Percentiles rank a stretch among this genome's conserved stretches.
phyloP scores from a whole-genome alignment of 1,140 invertebrate species.

The Drosophila nannoptera region DNA sequence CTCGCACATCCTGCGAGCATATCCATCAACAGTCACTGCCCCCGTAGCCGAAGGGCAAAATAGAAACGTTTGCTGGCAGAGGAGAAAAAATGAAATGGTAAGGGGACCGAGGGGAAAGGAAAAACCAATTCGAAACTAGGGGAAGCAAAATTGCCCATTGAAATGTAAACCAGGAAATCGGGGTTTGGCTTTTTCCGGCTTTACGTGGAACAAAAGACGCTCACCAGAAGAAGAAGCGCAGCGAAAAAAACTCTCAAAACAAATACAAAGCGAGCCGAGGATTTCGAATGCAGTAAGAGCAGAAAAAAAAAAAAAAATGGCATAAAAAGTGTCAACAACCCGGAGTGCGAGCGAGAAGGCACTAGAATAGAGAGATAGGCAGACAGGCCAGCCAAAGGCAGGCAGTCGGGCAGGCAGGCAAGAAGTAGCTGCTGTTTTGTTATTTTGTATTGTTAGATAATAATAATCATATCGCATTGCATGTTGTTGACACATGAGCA shows the following conservation, averaged over 20 bases:
- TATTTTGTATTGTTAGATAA: constrained; percentile 74
- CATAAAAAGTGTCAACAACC: constrained; percentile 65
- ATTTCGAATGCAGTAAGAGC: constrained; percentile 47
- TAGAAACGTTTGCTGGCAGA: constrained; percentile 16
- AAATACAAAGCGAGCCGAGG: constrained; percentile 64
- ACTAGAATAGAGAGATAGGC: constrained; percentile 48
- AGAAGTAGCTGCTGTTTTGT: constrained; percentile 72
- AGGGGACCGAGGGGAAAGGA: constrained; percentile 15
- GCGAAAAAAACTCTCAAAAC: constrained; percentile 53
- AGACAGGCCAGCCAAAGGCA: neutral
- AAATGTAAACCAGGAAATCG: constrained; percentile 78
- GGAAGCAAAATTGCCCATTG: constrained; percentile 70
- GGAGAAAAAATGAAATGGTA: constrained; percentile 8
- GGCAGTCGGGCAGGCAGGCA: constrained; percentile 54
- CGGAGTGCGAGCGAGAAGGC: constrained; percentile 36
- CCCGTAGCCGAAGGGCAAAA: constrained; percentile 38
- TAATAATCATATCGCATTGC: constrained; percentile 77
- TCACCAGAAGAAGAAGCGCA: constrained; percentile 48
- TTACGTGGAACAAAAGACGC: constrained; percentile 60
- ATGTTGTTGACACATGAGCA: constrained; percentile 77
- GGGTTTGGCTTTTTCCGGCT: constrained; percentile 77
- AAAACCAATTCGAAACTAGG: constrained; percentile 33
- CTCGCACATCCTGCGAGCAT: constrained; percentile 13
- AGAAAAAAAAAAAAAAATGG: too few relatives aligned
- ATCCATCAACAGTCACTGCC: constrained; percentile 59